These are phyloP conservation scores for Scaptomyza tumidula DNA, from an alignment of 2,888 invertebrate species.

Conservation along the genomic window DNA sequence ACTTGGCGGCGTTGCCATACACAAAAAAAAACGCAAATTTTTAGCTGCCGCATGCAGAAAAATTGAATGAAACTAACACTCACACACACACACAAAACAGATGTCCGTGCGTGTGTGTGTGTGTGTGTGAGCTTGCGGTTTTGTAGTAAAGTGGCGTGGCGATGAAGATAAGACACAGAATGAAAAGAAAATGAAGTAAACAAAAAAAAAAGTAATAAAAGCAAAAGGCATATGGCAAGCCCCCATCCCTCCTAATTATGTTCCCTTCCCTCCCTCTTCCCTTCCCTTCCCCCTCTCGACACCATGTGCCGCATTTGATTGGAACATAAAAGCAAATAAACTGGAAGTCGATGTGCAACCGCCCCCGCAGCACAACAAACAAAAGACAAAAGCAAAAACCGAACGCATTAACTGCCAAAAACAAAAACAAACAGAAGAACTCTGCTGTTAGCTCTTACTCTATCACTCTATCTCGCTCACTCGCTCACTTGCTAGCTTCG, in stretches of 20 bases:
- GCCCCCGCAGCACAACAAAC: conserved; percentile 6
- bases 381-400: conserved; percentile 61
- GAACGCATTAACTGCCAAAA: conserved; percentile 75
- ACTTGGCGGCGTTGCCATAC: conserved; percentile 54
- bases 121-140: conserved; percentile 24
- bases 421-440: conserved; percentile 51
- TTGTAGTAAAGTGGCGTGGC: conserved; percentile 27
- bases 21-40: conserved; percentile 28
- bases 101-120: conserved; percentile 4
- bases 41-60: conserved; percentile 57
- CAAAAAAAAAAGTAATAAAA: conserved; percentile 68
- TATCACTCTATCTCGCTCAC: neutral
- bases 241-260: conserved; percentile 11
- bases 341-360: conserved; percentile 42
- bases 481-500: conserved; percentile 2
- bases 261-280: conserved; percentile 1
- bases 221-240: conserved; percentile 49
- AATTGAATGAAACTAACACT: conserved; percentile 57
- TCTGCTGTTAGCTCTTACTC: conserved; percentile 8
- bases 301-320: conserved; percentile 33
- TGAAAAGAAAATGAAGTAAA: conserved; percentile 56
- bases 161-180: conserved; percentile 67
- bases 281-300: neutral
- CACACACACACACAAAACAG: conserved; percentile 5
- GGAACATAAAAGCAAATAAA: conserved; percentile 61